Percentiles rank a stretch among this genome's conserved stretches.
phyloP scores from a whole-genome alignment of 2,888 invertebrate species.

The Thera obeliscata region DNA sequence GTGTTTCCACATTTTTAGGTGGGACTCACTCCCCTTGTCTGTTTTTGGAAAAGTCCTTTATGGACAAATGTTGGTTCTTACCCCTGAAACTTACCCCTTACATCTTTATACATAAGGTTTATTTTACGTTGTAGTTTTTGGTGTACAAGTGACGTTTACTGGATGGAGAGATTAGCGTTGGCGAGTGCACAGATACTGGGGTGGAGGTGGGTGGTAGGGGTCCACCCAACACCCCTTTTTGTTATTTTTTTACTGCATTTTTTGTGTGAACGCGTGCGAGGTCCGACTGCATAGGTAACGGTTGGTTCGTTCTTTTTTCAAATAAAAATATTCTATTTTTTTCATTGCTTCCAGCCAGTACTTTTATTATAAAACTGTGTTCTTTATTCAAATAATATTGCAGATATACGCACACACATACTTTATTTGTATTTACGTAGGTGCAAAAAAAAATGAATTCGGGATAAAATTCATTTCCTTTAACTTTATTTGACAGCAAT shows the following conservation, averaged over 20 bases:
- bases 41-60: constrained; percentile 67
- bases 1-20: constrained; percentile 84
- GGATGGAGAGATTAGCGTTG: constrained; percentile 76
- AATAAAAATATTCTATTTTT: background rate
- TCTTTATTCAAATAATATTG: background rate
- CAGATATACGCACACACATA: too few relatives aligned
- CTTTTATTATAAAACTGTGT: background rate
- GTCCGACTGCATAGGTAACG: constrained; percentile 62
- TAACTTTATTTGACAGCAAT: too few relatives aligned
- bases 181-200: constrained; percentile 80
- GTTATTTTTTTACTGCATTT: constrained; percentile 77
- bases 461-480: too few relatives aligned
- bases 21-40: constrained; percentile 78
- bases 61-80: constrained; percentile 53
- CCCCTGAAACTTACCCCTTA: constrained; percentile 47
- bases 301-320: constrained; percentile 21
- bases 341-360: background rate
- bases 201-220: constrained; percentile 61
- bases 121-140: constrained; percentile 41
- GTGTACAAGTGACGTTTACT: constrained; percentile 72
- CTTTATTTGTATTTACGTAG: too few relatives aligned
- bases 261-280: constrained; percentile 71
- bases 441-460: too few relatives aligned
- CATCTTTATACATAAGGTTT: constrained; percentile 39
- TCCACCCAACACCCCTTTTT: constrained; percentile 73